Evolutionary conservation across 2,797 vertebrate genomes (phyloP), one percentile per base, ranked within the genome.

Genomic region (Carapus acus): DNA sequence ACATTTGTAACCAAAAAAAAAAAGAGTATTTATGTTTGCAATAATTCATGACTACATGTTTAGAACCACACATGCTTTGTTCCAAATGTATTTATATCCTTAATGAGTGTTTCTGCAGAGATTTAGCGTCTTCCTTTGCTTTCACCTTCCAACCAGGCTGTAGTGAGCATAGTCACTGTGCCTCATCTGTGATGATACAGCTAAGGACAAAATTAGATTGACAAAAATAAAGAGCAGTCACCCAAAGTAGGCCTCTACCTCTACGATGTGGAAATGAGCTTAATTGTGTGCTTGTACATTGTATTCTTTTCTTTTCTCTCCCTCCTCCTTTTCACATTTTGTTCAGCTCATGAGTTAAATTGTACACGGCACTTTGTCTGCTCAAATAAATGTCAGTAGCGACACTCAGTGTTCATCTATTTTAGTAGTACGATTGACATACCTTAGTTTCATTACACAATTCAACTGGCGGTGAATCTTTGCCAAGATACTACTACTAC

Each of bases 1-100:
- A 80, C 60, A 81, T 77, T 83, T 84, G 66, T 83, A 80, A 84
- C 77, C 75, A 82, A 80, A 82, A 65, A 71, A 31, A 78, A 48
- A 31, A 1, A 18, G 60, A 31, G 78, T 73, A 41, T 81, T 79
- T 83, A 76, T 54, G 42, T 82, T 82, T 74, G 65, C 58, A 67
- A 47, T 16, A 22, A 54, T 57, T 50, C 42, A 51, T n/a, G 29
- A 20, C 23, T 24, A 43, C 38, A 41, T 71, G 58, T 64, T 18
- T 47, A 45, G 40, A 34, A 40, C 37, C 36, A 44, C 44, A 46
- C 55, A 65, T 72, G 73, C 62, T 75, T 75, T 55, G 58, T 69
- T 60, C 24, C 53, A 58, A 58, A 63, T 66, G 58, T 74, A 14
- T 33, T 3, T 21, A 23, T 37, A 45, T 48, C n/a, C 20, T 31